Conservation (phyloP, 2,888 invertebrate species). For the Philereme transversata region DNA sequence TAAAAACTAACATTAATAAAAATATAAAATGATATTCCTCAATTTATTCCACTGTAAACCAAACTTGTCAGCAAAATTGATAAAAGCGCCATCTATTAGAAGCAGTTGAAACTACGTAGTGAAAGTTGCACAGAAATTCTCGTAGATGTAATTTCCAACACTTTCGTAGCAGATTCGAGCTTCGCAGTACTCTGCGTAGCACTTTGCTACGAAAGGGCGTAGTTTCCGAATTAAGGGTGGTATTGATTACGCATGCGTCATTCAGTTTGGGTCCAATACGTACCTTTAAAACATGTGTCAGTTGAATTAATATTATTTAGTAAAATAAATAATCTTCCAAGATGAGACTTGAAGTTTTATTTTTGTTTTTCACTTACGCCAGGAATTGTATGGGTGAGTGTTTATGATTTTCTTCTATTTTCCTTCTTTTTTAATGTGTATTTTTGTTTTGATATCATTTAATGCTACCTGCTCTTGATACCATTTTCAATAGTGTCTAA, state of each 20-base stretch:
- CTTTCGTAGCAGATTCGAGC: conserved; percentile 14
- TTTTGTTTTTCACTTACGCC: conserved; percentile 52
- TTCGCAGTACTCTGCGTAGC: conserved; percentile 20
- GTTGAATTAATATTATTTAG: conserved; percentile 38
- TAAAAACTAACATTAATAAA: not conserved
- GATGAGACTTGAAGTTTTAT: conserved; percentile 62
- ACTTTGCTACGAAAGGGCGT: conserved; percentile 35
- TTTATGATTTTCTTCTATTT: not conserved
- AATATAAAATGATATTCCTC: too few relatives aligned
- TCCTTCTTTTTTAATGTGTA: too few relatives aligned
- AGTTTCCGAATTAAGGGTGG: conserved; percentile 26
- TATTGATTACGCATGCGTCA: conserved; percentile 78
- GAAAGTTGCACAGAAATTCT: not conserved
- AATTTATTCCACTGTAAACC: too few relatives aligned
- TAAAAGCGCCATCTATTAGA: conserved; percentile 36
- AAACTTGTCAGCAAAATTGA: not conserved
- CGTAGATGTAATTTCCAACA: conserved; percentile 7
- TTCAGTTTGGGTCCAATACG: conserved; percentile 41
- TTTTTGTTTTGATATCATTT: not conserved
- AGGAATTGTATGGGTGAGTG: conserved; percentile 64
- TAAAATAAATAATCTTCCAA: conserved; percentile 36
- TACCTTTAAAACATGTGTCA: conserved; percentile 51
- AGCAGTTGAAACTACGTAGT: not conserved
- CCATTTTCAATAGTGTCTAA: too few relatives aligned
- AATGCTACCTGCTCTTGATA: not conserved